Percentiles rank a stretch among this genome's conserved stretches.
phyloP scores from a whole-genome alignment of 2,797 vertebrate genomes.

The Siniperca obscura region DNA sequence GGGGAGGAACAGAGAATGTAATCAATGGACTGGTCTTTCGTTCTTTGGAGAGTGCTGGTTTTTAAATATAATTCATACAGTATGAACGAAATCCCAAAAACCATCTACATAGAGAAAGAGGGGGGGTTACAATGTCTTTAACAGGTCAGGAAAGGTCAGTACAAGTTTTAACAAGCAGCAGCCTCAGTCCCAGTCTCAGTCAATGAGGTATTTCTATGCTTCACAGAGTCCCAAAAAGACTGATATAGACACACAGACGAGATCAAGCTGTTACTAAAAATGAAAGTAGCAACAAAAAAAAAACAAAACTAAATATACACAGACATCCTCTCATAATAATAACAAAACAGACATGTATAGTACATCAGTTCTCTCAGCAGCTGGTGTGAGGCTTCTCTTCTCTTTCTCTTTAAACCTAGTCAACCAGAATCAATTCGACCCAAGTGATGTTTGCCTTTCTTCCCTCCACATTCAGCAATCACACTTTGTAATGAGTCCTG shows the following conservation, averaged over 20 bases:
- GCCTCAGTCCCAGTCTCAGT: neutral
- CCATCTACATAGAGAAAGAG: neutral
- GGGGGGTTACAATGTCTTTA: neutral
- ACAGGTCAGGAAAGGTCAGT: slow-evolving; percentile 17
- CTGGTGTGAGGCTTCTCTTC: slow-evolving; percentile 30
- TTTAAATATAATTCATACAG: slow-evolving; percentile 31
- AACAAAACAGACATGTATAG: slow-evolving; percentile 4
- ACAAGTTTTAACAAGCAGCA: neutral
- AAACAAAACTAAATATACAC: neutral
- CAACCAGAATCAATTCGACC: slow-evolving; percentile 76
- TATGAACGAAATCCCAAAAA: slow-evolving; percentile 16
- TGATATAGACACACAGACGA: neutral
- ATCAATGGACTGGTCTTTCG: slow-evolving; percentile 57
- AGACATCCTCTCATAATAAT: neutral
- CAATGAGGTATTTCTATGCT: neutral
- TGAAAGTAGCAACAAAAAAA: neutral
- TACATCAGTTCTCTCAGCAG: slow-evolving; percentile 27
- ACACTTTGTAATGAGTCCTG: slow-evolving; percentile 59
- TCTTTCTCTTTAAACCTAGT: slow-evolving; percentile 78
- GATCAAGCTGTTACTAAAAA: neutral
- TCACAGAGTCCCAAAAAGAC: neutral
- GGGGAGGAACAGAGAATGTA: slow-evolving; percentile 34
- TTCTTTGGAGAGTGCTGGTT: slow-evolving; percentile 20
- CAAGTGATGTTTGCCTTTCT: slow-evolving; percentile 77
- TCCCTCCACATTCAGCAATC: slow-evolving; percentile 51